Percentiles rank a stretch among this genome's conserved stretches.
Conservation (phyloP, 2,888 invertebrate genomes). For the Agonopterix alstromeriana region DNA sequence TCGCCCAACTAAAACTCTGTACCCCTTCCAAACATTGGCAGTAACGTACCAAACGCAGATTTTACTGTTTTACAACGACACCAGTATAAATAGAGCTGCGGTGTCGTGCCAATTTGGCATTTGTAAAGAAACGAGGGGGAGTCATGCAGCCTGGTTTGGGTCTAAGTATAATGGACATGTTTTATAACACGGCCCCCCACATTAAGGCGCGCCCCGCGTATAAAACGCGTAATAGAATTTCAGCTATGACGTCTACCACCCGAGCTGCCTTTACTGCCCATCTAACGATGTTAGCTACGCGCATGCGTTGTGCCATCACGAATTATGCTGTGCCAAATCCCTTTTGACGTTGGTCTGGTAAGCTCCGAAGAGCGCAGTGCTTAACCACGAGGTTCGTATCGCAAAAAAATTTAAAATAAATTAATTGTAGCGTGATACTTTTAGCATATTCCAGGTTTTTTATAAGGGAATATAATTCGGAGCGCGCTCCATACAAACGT, state of each 20-base stretch:
- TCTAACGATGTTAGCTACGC: slow-evolving; percentile 64
- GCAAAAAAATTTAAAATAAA: too few relatives aligned
- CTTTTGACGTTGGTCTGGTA: slow-evolving; percentile 9
- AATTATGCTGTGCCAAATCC: slow-evolving; percentile 27
- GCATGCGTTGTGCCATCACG: slow-evolving; percentile 53
- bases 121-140: slow-evolving; percentile 23
- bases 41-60: slow-evolving; percentile 43
- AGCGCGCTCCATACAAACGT: too few relatives aligned
- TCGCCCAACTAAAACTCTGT: slow-evolving; percentile 33
- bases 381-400: too few relatives aligned
- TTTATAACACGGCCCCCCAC: slow-evolving; percentile 56
- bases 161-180: slow-evolving; percentile 58
- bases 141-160: slow-evolving; percentile 38
- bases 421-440: too few relatives aligned
- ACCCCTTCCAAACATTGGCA: slow-evolving; percentile 15
- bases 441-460: too few relatives aligned
- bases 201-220: slow-evolving; percentile 63
- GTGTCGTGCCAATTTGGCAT: slow-evolving; percentile 10
- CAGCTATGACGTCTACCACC: slow-evolving; percentile 48
- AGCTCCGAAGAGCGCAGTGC: too few relatives aligned
- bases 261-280: slow-evolving; percentile 37
- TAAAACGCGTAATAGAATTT: slow-evolving; percentile 74
- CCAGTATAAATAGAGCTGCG: slow-evolving; percentile 25
- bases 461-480: too few relatives aligned
- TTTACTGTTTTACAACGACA: slow-evolving; percentile 49